Base-by-base conservation (phyloP, 1,140 invertebrate genomes). In the Condylostylus longicornis region DNA sequence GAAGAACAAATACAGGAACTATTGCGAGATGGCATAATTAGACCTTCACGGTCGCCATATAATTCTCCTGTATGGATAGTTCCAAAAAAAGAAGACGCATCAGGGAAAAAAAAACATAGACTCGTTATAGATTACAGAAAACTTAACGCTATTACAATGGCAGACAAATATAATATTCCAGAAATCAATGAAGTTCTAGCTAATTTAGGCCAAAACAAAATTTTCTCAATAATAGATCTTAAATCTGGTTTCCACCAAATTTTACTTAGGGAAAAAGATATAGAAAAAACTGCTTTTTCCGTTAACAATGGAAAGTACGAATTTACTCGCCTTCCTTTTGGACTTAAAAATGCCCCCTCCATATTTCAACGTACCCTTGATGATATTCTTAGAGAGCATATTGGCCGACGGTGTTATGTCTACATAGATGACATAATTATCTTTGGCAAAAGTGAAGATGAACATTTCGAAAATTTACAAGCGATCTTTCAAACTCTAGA, bases 111-210 rank as follows among this genome's bases (percentile, higher is more conserved):
- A 18, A 32, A 51, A 42, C 46, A 34, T 33, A 14, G 50, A 8
- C 23, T 51, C 10, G 45, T 46, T 2, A 36, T 53, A 15, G 50
- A 52, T 37, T 54, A 42, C 30, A 27, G 49, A 23, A 46, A 46
- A 41, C 18, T 51, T 9, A 51, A 53, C 35, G 33, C 43, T 17
- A 35, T 42, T 30, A 51, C 48, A 10, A 40, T 49, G 8, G 37
- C 44, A 14, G 64, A 68, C 40, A 35, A 42, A 15, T 69, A 55
- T 46, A 68, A 67, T 7, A 36, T 72, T 7, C 67, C 67, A 4
- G 45, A 57, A 6, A 66, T 69, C 4, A 51, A 53, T 14, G 55
- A 63, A 13, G 45, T 51, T 17, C 45, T 72, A 27, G 53, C 63
- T 35, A 45, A 45, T 17, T 33, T 69, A 22, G 46, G 46, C 1